Base-by-base conservation (phyloP, 2,797 vertebrate genomes). In the Australoheros facetus region DNA sequence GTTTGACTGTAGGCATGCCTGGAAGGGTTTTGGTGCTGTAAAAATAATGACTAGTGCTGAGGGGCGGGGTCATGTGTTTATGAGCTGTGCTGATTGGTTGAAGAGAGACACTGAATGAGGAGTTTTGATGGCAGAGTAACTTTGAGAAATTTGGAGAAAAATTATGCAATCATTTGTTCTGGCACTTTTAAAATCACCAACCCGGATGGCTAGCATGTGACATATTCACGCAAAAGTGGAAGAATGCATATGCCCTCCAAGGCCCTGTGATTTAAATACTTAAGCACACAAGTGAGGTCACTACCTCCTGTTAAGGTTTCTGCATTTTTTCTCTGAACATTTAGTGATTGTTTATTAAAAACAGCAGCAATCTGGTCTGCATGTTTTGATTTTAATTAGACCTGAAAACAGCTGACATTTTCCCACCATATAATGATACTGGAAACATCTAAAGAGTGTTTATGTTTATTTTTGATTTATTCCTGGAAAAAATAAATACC, bases 1-100 rank as follows among this genome's bases (percentile, higher is more conserved):
- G 51, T 88, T 84, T 86, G 86, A 91, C 88, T 88, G 79, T 1
- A 26, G 80, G 78, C 91, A 66, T 89, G 83, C 88, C 88, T 92
- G 73, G 77, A 75, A 89, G 81, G 88, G 59, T 83, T 88, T 83
- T 64, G 48, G 55, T 74, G 48, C 75, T 84, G 86, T 87, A 83
- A 89, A 91, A 93, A 86, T 79, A 86, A 86, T 88, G 83, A 84
- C 87, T 54, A 58, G 26, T 75, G 75, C 71, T 3, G 64, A 80
- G 37, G 89, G 89, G 88, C 1, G 82, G 92, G 78, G 37, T 71
- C 58, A 57, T 83, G 23, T 42, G 59, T 74, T 74, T 58, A 58
- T 69, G 73, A 55, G 60, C 75, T 28, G 26, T 10, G n/a, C 56
- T 78, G 75, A 87, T 92, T 91, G 81, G 87, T 60, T 21, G 54